Conservation (phyloP, 2,113 vertebrate species). For the Macquaria ambigua region DNA sequence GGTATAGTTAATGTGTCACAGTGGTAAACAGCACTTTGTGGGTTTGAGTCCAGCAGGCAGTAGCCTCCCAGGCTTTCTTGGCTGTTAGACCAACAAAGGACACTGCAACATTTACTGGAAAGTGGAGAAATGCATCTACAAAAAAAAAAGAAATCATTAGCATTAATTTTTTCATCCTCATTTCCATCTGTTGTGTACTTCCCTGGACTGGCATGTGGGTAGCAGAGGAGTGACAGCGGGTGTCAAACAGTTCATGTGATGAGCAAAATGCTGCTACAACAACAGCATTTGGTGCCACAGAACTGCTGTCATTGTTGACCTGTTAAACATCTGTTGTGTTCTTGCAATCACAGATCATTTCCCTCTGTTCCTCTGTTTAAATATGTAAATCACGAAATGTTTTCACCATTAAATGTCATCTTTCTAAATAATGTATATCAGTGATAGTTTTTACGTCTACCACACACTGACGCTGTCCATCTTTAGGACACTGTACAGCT, state of each 20-base stretch:
- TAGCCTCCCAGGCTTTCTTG: slow-evolving; percentile 40
- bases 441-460: background rate
- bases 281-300: slow-evolving; percentile 35
- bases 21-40: slow-evolving; percentile 59
- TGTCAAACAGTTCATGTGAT: slow-evolving; percentile 54
- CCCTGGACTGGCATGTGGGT: slow-evolving; percentile 17
- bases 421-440: slow-evolving; percentile 37
- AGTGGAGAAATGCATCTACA: slow-evolving; percentile 33
- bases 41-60: slow-evolving; percentile 52
- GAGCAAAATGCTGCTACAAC: slow-evolving; percentile 35
- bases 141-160: slow-evolving; percentile 18
- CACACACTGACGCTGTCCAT: slow-evolving; percentile 61
- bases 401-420: slow-evolving; percentile 50
- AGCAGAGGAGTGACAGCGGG: slow-evolving; percentile 48
- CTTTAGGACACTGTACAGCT: slow-evolving; percentile 60
- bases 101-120: slow-evolving; percentile 41
- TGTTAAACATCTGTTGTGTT: slow-evolving; percentile 59
- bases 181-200: slow-evolving; percentile 55
- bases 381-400: slow-evolving; percentile 33
- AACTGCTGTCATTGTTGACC: slow-evolving; percentile 46
- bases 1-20: slow-evolving; percentile 59
- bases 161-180: slow-evolving; percentile 42
- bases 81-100: slow-evolving; percentile 49
- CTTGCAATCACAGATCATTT: slow-evolving; percentile 28
- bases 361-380: background rate